Evolutionary conservation across 2,888 invertebrate species (phyloP), one percentile per base, ranked within the genome.

Genomic region (Adela reaumurella): DNA sequence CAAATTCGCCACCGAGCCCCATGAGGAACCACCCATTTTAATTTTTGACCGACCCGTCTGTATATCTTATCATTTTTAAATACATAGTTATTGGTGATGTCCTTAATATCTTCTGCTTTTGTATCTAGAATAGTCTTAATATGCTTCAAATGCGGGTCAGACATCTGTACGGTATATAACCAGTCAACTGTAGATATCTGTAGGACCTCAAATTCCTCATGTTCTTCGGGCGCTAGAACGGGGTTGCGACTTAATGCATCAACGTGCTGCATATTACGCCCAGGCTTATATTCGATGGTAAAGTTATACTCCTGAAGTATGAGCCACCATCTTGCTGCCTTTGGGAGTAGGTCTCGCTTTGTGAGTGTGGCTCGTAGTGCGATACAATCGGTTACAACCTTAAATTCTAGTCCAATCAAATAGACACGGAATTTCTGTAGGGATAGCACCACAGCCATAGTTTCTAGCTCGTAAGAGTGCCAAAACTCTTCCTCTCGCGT

Each of bases 401-500:
- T 56, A 43, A 56, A 54, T 1, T 46, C n/a, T 1, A 55, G 45
- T 1, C 60, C 60, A n/a, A 62, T 28, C 8, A 63, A 44, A 47
- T 61, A 62, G 2, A 56, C 50, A 11, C 58, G 49, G 43, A 62
- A 60, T 42, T 56, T 56, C 18, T 55, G 49, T 35, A 62, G 46
- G 1, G 60, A 55, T 47, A 54, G 53, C 14, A 62, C 54, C 0
- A 62, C 55, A 43, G 65, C 66, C 10, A 69, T 52, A 4, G 58
- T 58, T 48, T 70, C 65, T 17, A 61, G 51, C 41, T 70, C 67
- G 18, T 59, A 62, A 1, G 59, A 59, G 35, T 61, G 61, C 24
- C 62, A 63, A 29, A 56, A 60, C 17, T 50, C 46, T 53, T 70
- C 66, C 2, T 57, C 52, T 8, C 50, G 52, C 0, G 56, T 57